phyloP scores from a whole-genome alignment of 1,140 invertebrate genomes.

The Helicoverpa armigera region DNA sequence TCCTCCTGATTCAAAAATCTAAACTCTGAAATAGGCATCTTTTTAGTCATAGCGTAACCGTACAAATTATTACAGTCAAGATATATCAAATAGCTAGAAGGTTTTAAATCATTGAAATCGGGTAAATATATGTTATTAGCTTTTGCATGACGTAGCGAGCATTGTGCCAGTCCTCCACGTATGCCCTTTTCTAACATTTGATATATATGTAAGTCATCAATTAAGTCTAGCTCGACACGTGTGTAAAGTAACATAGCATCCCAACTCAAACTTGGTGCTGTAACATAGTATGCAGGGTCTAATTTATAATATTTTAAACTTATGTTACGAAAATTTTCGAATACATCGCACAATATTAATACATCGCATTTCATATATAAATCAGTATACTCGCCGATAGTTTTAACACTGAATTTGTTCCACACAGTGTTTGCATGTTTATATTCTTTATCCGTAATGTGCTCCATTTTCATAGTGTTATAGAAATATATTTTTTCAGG shows the following conservation, averaged over 20 bases:
- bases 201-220: slow-evolving; percentile 51
- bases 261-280: background rate
- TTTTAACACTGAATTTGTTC: slow-evolving; percentile 75
- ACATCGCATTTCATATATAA: slow-evolving; percentile 81
- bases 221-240: slow-evolving; percentile 40
- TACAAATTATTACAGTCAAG: slow-evolving; percentile 52
- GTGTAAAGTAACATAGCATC: slow-evolving; percentile 50
- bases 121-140: slow-evolving; percentile 52
- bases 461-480: slow-evolving; percentile 63
- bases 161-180: slow-evolving; percentile 50
- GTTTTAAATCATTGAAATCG: slow-evolving; percentile 30
- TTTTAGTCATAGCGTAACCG: slow-evolving; percentile 51
- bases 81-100: slow-evolving; percentile 48
- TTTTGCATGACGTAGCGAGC: slow-evolving; percentile 42
- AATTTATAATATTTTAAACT: slow-evolving; percentile 61
- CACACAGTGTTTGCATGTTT: slow-evolving; percentile 77
- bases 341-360: slow-evolving; percentile 79
- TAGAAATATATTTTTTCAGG: slow-evolving; percentile 69
- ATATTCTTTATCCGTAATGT: slow-evolving; percentile 73
- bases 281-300: background rate
- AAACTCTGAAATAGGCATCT: slow-evolving; percentile 10
- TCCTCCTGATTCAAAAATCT: slow-evolving; percentile 5
- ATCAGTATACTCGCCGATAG: slow-evolving; percentile 77
- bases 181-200: slow-evolving; percentile 55
- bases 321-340: slow-evolving; percentile 82